Evolutionary conservation across 2,888 invertebrate genomes (phyloP), one percentile per base, ranked within the genome.

Genomic region (Heliconius hortense): DNA sequence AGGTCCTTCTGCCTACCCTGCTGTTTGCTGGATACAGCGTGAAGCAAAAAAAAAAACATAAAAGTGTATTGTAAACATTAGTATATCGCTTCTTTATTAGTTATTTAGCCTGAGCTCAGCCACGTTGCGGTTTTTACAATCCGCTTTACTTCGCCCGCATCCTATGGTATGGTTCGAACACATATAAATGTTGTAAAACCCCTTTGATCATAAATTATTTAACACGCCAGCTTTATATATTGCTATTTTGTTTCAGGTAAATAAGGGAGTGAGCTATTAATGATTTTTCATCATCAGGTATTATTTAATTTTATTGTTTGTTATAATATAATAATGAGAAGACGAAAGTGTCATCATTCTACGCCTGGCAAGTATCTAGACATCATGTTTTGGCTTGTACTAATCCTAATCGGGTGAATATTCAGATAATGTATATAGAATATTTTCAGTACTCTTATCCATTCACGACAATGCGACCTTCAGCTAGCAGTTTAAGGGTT

Each of bases 191-290:
- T 71, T 56, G 31, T 35, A 60, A 39, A 71, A 71, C 71, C 39
- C 60, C 24, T 71, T 59, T 71, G 71, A 60, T 71, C 71, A 59
- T 60, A 39, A 71, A 59, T 71, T 69, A 69, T 56, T 69, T 69
- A 56, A 69, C 56, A 35, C 53, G n/a, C n/a, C 59, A 71, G 59
- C 60, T 71, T 60, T 71, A 64, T 64, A 24, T 53, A 59, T 39
- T 43, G 48, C 53, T 26, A 43, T 64, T 56, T 75, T 75, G 70
- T 75, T 75, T 71, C 74, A 75, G 74, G 74, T 75, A 75, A 70
- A 62, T 21, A 18, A 35, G 24, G 26, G 2, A 39, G n/a, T 26
- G 31, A 11, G 0, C n/a, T 3, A 43, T 13, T 59, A 35, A 53
- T 10, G 11, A 26, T 1, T 13, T 72, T 63, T 8, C 53, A 70